Conservation (phyloP, 2,888 invertebrate species). For the Drosophila mulleri region DNA sequence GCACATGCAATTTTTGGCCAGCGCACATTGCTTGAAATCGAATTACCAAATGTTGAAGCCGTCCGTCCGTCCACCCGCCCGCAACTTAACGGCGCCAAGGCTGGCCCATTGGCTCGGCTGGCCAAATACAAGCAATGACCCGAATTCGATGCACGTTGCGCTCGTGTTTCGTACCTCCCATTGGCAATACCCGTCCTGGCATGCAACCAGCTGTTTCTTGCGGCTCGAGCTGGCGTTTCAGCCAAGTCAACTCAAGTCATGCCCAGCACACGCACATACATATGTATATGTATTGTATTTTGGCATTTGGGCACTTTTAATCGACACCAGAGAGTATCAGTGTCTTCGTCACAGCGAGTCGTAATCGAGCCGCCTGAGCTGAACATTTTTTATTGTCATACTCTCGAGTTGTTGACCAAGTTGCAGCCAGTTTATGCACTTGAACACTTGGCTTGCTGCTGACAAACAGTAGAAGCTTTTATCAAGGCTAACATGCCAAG, state of each 20-base stretch:
- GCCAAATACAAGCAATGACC: slow-evolving; percentile 60
- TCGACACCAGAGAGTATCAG: slow-evolving; percentile 51
- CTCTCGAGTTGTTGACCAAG: slow-evolving; percentile 59
- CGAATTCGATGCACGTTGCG: slow-evolving; percentile 76
- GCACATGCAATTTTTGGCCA: slow-evolving; percentile 51
- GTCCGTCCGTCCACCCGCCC: slow-evolving; percentile 22
- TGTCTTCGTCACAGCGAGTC: slow-evolving; percentile 23
- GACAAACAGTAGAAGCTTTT: slow-evolving; percentile 43
- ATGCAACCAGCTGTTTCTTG: neutral
- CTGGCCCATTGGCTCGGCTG: slow-evolving; percentile 14
- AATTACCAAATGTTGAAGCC: slow-evolving; percentile 69
- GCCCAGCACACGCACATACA: slow-evolving; percentile 12
- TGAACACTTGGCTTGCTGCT: slow-evolving; percentile 50
- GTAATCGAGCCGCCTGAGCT: slow-evolving; percentile 61
- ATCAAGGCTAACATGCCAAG: slow-evolving; percentile 75
- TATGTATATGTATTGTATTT: slow-evolving; percentile 4
- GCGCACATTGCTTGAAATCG: slow-evolving; percentile 57
- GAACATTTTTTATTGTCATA: slow-evolving; percentile 61
- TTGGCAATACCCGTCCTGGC: slow-evolving; percentile 30
- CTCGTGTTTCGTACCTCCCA: slow-evolving; percentile 60
- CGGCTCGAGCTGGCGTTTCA: neutral
- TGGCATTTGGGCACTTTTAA: slow-evolving; percentile 67
- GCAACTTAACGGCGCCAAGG: slow-evolving; percentile 41
- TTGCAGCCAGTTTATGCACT: slow-evolving; percentile 71
- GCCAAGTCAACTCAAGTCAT: slow-evolving; percentile 16